Evolutionary conservation across 2,797 vertebrate species (phyloP).

Genomic region (Microctenopoma stevenorrisi): DNA sequence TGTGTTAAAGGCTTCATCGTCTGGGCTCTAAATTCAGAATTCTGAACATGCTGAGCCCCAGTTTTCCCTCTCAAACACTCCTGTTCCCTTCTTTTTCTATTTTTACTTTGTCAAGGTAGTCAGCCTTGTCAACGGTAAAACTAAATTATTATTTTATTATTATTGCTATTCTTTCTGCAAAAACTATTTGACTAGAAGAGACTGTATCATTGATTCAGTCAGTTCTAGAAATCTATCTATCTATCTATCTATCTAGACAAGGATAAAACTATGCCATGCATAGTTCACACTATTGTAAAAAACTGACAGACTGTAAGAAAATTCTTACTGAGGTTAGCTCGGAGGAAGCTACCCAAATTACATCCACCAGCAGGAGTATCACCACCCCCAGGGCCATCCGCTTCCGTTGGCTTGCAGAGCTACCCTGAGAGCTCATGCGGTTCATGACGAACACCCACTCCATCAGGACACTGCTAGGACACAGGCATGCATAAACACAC

Average conservation of each 20-base stretch:
- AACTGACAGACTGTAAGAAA: not conserved
- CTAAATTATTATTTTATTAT: not conserved
- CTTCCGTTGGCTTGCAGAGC: conserved; percentile 87
- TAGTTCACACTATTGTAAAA: not conserved
- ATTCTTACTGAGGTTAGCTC: conserved; percentile 92
- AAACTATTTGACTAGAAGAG: not conserved
- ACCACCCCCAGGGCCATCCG: conserved; percentile 92
- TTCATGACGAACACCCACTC: conserved; percentile 95
- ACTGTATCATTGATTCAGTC: too few species aligned
- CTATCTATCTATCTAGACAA: not conserved
- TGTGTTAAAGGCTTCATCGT: not conserved
- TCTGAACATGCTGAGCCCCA: not conserved
- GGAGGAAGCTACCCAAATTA: conserved; percentile 97
- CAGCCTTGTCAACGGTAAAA: not conserved
- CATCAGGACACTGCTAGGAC: conserved; percentile 82
- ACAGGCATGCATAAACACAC: conserved; percentile 13
- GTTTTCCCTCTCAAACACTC: not conserved
- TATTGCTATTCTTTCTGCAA: too few species aligned
- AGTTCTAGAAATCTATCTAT: too few species aligned
- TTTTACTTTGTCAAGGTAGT: conserved; percentile 25
- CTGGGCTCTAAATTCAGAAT: not conserved
- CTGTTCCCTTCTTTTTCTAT: not conserved
- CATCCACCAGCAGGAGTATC: conserved; percentile 93
- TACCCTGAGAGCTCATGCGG: conserved; percentile 90
- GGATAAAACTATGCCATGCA: not conserved